Conservation (phyloP, 2,888 invertebrate species). For the Epinotia demarniana region DNA sequence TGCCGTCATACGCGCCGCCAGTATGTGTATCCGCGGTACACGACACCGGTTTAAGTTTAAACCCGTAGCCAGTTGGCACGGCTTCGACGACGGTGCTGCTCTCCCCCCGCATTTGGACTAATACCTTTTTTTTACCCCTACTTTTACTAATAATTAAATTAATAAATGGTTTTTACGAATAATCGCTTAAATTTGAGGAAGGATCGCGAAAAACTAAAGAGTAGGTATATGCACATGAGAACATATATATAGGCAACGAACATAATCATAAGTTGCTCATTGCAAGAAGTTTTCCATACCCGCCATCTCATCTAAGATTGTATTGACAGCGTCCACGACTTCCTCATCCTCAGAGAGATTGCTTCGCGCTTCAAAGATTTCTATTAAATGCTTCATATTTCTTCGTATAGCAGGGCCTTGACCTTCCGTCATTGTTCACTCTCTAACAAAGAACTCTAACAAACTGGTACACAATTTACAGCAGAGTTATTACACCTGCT, state of each 20-base stretch:
- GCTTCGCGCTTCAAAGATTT: constrained; percentile 71
- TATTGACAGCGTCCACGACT: constrained; percentile 54
- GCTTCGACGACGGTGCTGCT: too few relatives aligned
- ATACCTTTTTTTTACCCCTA: too few relatives aligned
- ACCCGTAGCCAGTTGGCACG: too few relatives aligned
- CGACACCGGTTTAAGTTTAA: too few relatives aligned
- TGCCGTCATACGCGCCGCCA: too few relatives aligned
- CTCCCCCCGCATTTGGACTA: too few relatives aligned
- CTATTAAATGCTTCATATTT: constrained; percentile 71
- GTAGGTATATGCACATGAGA: too few relatives aligned
- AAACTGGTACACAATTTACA: constrained; percentile 16
- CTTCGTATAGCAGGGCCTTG: constrained; percentile 57
- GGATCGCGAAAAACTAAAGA: too few relatives aligned
- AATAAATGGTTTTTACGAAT: too few relatives aligned
- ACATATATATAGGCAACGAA: too few relatives aligned
- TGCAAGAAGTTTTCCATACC: constrained; percentile 23
- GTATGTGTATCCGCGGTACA: too few relatives aligned
- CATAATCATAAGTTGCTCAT: not conserved
- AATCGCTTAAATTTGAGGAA: not conserved
- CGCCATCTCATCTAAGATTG: constrained; percentile 42
- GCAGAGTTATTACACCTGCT: constrained; percentile 1
- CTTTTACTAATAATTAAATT: too few relatives aligned
- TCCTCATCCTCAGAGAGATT: constrained; percentile 58
- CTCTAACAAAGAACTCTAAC: constrained; percentile 36
- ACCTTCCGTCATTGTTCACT: constrained; percentile 58